Evolutionary conservation across 1,140 invertebrate species (phyloP), one percentile per base, ranked within the genome.

Genomic region (Lutraria rhynchaena): DNA sequence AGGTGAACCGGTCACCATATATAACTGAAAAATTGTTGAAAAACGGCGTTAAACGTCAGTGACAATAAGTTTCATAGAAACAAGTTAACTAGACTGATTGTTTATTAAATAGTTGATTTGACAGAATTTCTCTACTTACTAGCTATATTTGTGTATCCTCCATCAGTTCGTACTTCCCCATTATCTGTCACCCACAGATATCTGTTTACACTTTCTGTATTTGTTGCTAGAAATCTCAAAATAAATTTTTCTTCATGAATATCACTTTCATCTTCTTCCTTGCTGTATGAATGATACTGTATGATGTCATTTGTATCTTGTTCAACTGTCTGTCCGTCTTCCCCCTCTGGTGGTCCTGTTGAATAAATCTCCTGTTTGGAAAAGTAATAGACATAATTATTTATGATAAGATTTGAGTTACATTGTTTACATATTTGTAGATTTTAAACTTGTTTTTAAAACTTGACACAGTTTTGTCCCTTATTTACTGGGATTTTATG

Each of bases 221-320:
- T 74, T 17, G 78, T 81, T 51, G 67, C 69, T 24, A 74, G 69
- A 51, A 81, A 81, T 15, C 78, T 37, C 4, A 81, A 67, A 17
- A 81, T 44, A 44, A 73, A 81, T 31, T 81, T 81, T 57, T 70
- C 67, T 37, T 81, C 78, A 33, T 81, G 78, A 15, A 81, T 41
- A 46, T 81, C 78, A 61, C 58, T 46, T 19, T 77, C 44, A 55
- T 77, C 74, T 24, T 77, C 74, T 35, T 33, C 58, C 2, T 41
- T 24, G 4, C 27, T 65, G 24, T 77, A 65, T 15, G 74, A 77
- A 19, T 19, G 60, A 27, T 60, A 74, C 55, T 46, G 71, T n/a
- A 74, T 17, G 4, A 37, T 0, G 3, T 71, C 69, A n/a, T 44
- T 17, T 33, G 24, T 37, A 41, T 74, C 71, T 27, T 74, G 55